Base-by-base conservation (phyloP, 2,888 invertebrate genomes). In the Choreutis nemorana region DNA sequence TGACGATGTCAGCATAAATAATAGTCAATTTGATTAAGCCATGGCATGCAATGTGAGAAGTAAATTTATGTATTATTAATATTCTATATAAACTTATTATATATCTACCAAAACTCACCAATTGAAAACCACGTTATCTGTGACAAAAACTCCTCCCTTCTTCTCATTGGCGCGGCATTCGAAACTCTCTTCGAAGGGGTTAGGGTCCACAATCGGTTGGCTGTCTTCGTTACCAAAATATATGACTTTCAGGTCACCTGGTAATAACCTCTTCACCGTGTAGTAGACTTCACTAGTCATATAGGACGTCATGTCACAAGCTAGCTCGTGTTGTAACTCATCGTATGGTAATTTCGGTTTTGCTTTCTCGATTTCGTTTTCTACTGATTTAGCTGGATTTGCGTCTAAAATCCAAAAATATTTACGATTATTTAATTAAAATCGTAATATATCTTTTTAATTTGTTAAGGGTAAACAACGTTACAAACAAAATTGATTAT, bases 71-170 rank as follows among this genome's bases (percentile, higher is more conserved):
- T n/a, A n/a, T n/a, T n/a, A n/a, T n/a, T 23, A n/a, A n/a, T 9
- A 23, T 10, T 5, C n/a, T 4, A 23, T 23, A 4, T 7, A 7
- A 4, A n/a, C n/a, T 18, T 18, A 6, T 18, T 18, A 6, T 18
- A 18, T 18, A n/a, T 2, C 28, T 30, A n/a, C 13, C 2, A 28
- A 28, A 24, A 56, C 59, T 54, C 29, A 62, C 73, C 80, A 81
- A 67, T 87, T 87, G 59, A 89, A 95, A 28, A 91, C 89, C 14
- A 96, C 81, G 64, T 89, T 90, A 42, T 90, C 87, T 1, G 90
- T 89, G 4, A 97, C 82, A 56, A 85, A 85, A 8, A 91, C 71
- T 0, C 97, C 97, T 1, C 96, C 96, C 58, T 92, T 91, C 29
- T 81, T 81, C 26, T 80, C 72, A 61, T 95, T 86, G 0, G 78